phyloP scores from a whole-genome alignment of 2,113 vertebrate genomes.

The Brachyistius frenatus region DNA sequence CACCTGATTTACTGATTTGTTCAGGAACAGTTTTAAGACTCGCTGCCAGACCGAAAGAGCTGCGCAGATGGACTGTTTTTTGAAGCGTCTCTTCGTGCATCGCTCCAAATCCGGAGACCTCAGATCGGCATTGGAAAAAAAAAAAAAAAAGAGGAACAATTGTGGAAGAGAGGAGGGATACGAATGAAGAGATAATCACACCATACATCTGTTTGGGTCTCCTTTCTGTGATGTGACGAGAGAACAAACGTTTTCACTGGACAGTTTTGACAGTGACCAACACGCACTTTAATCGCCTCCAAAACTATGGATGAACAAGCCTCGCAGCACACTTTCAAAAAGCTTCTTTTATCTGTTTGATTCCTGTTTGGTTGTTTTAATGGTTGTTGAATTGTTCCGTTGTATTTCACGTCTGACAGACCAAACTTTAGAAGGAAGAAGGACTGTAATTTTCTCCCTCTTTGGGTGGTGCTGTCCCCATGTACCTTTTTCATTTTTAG shows the following conservation, averaged over 20 bases:
- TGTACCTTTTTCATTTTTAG: background rate
- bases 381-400: slow-evolving; percentile 56
- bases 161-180: slow-evolving; percentile 66
- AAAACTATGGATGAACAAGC: slow-evolving; percentile 85
- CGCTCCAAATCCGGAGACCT: slow-evolving; percentile 54
- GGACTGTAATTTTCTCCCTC: slow-evolving; percentile 35
- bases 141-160: slow-evolving; percentile 46
- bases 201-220: slow-evolving; percentile 39
- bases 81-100: slow-evolving; percentile 59
- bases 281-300: slow-evolving; percentile 93
- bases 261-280: slow-evolving; percentile 85
- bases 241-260: slow-evolving; percentile 84
- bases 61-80: slow-evolving; percentile 35
- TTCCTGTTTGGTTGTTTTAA: slow-evolving; percentile 68
- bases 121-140: slow-evolving; percentile 48
- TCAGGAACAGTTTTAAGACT: slow-evolving; percentile 33
- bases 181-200: slow-evolving; percentile 59
- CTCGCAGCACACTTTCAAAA: slow-evolving; percentile 82
- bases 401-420: slow-evolving; percentile 66
- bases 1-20: slow-evolving; percentile 12
- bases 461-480: slow-evolving; percentile 4
- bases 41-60: slow-evolving; percentile 26
- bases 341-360: slow-evolving; percentile 76
- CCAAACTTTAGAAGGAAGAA: slow-evolving; percentile 65
- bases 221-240: slow-evolving; percentile 76